Evolutionary conservation across 2,888 invertebrate genomes (phyloP).

Genomic region (Cepaea hortensis): DNA sequence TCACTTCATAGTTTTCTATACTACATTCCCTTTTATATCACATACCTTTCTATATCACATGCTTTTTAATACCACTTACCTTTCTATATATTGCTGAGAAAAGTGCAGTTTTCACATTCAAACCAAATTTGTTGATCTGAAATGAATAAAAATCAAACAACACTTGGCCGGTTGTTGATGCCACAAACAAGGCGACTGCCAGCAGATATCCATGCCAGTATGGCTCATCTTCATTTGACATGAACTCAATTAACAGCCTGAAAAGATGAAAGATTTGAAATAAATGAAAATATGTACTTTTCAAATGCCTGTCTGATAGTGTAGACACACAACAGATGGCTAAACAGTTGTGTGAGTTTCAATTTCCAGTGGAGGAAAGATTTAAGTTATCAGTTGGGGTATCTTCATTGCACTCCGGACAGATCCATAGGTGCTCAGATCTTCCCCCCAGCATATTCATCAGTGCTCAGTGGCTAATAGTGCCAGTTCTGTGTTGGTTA

Average conservation of each 20-base stretch:
- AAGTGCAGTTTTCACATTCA: constrained; percentile 31
- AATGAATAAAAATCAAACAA: constrained; percentile 26
- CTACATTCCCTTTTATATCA: too few relatives aligned
- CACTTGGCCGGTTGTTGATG: not conserved
- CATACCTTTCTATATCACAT: not conserved
- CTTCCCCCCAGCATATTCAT: too few relatives aligned
- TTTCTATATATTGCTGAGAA: constrained; percentile 38
- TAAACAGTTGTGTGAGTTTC: too few relatives aligned
- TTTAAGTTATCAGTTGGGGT: too few relatives aligned
- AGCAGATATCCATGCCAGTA: constrained; percentile 39
- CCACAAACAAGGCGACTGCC: constrained; percentile 16
- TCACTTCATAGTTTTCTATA: too few relatives aligned
- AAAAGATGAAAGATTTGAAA: not conserved
- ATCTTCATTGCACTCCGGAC: too few relatives aligned
- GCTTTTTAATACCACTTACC: not conserved
- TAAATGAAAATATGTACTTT: not conserved
- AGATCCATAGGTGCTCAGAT: too few relatives aligned
- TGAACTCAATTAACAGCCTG: constrained; percentile 35
- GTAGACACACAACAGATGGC: too few relatives aligned
- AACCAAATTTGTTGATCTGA: constrained; percentile 27
- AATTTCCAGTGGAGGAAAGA: too few relatives aligned
- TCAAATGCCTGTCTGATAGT: too few relatives aligned
- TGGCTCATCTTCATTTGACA: constrained; percentile 18
- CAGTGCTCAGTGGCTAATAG: too few relatives aligned
- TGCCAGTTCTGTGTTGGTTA: too few relatives aligned